These are phyloP conservation scores for Cyprinodon tularosa DNA, from an alignment of 2,113 vertebrate species.

Conservation along the genomic window DNA sequence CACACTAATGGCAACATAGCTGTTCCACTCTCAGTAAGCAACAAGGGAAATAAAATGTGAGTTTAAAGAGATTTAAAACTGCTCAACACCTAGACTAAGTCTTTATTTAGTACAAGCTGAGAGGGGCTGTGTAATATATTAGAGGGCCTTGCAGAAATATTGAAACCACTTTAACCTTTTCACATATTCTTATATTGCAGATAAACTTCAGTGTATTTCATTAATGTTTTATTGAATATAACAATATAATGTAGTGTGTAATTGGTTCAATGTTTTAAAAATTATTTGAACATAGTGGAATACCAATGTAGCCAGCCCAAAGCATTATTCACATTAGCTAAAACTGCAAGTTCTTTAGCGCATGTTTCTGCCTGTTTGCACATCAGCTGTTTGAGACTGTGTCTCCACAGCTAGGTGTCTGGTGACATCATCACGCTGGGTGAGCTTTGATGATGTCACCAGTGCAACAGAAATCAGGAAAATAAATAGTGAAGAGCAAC, in stretches of 20 bases:
- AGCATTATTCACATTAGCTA: not conserved
- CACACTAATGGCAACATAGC: constrained; percentile 18
- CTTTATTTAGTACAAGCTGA: constrained; percentile 50
- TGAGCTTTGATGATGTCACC: no score
- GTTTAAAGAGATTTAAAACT: constrained; percentile 74
- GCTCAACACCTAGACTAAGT: constrained; percentile 59
- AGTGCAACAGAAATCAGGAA: no score
- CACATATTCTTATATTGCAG: not conserved
- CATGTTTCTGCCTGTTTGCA: not conserved
- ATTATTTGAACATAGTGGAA: not conserved
- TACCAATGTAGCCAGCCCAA: not conserved
- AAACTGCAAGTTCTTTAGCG: not conserved
- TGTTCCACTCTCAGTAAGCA: constrained; percentile 54
- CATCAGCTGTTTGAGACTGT: not conserved
- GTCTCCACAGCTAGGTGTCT: no score
- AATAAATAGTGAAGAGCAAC: no score
- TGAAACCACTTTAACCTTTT: not conserved
- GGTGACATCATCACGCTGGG: no score
- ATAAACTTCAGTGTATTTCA: not conserved
- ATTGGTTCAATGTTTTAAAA: not conserved
- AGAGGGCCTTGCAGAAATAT: not conserved
- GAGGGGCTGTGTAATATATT: constrained; percentile 8
- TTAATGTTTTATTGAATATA: not conserved
- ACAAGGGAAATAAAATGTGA: constrained; percentile 77
- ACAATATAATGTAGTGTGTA: not conserved